These are phyloP conservation scores for Tetragnatha montana DNA, from an alignment of 2,888 invertebrate species.

Conservation along the genomic window DNA sequence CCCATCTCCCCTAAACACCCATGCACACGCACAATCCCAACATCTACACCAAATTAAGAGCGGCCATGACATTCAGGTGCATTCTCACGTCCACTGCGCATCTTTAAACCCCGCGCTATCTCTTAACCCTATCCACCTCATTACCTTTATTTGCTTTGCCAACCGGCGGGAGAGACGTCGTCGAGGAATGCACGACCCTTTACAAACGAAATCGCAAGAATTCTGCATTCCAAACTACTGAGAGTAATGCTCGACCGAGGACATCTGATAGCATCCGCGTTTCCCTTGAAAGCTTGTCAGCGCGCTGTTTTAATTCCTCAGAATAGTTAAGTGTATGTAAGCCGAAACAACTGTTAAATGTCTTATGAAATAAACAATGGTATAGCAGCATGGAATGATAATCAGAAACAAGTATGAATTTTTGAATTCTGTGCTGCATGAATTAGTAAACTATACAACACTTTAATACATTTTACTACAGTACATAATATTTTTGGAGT, in stretches of 20 bases:
- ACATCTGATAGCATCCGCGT: slow-evolving; percentile 6
- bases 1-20: too few species aligned
- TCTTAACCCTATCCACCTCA: slow-evolving; percentile 32
- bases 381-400: too few species aligned
- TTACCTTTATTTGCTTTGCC: slow-evolving; percentile 48
- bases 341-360: not conserved
- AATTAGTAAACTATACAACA: too few species aligned
- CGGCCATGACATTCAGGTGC: not conserved
- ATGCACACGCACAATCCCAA: too few species aligned
- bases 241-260: slow-evolving; percentile 16
- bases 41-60: too few species aligned
- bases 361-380: not conserved
- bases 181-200: slow-evolving; percentile 36
- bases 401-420: too few species aligned
- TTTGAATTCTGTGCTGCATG: too few species aligned
- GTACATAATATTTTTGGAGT: too few species aligned
- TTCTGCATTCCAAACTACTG: slow-evolving; percentile 22
- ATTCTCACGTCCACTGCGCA: not conserved
- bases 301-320: not conserved
- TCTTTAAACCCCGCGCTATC: not conserved
- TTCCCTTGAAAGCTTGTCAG: slow-evolving; percentile 2
- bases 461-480: too few species aligned
- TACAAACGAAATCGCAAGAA: slow-evolving; percentile 10
- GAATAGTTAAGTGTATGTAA: slow-evolving; percentile 11
- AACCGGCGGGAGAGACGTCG: slow-evolving; percentile 26